These are phyloP conservation scores for Bubalus kerabau DNA, from an alignment of 2,113 vertebrate species.

Conservation along the genomic window DNA sequence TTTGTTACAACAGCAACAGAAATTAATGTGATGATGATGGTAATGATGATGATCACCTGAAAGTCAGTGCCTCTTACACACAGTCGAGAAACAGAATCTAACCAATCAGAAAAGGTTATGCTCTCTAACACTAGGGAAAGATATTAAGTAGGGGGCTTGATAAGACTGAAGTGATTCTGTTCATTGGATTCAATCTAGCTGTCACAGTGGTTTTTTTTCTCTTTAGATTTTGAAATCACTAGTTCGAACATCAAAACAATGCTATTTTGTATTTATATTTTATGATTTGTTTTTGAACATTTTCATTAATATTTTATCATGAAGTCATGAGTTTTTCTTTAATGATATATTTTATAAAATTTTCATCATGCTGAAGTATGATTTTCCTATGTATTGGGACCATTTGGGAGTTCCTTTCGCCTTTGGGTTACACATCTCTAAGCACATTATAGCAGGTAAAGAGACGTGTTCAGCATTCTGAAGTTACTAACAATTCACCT, in stretches of 20 bases:
- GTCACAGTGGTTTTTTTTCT: background rate
- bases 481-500: background rate
- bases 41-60: background rate
- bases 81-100: background rate
- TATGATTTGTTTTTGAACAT: constrained; percentile 42
- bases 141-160: background rate
- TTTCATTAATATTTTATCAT: constrained; percentile 55
- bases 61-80: background rate
- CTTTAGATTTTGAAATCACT: background rate
- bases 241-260: constrained; percentile 50
- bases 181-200: background rate
- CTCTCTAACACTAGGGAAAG: background rate
- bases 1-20: background rate
- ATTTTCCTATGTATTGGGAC: background rate
- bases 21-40: background rate
- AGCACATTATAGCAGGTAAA: background rate
- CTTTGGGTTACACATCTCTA: background rate
- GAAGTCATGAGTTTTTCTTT: constrained; percentile 37
- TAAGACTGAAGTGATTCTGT: background rate
- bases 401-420: background rate
- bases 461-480: background rate
- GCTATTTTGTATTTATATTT: constrained; percentile 54
- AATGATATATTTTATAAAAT: constrained; percentile 33
- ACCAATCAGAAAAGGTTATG: background rate
- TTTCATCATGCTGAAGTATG: background rate